Evolutionary conservation across 2,113 vertebrate species (phyloP), one percentile per base, ranked within the genome.

Genomic region (Malurus cyaneus): DNA sequence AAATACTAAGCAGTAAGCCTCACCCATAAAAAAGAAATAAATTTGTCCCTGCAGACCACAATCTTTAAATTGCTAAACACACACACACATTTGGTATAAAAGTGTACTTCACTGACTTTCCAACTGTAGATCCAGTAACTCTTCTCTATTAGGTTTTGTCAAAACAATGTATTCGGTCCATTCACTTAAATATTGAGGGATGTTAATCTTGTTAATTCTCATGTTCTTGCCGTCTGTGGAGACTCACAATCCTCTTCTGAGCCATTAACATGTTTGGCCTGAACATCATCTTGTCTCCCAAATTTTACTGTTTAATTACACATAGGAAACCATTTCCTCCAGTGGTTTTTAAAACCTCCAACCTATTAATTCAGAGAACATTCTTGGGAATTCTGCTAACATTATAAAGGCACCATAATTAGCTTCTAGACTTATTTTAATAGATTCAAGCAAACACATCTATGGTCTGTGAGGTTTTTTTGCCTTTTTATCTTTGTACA

Each of bases 281-380:
- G 19, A 93, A 80, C 32, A 92, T 42, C 78, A 86, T 76, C 59
- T 49, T 50, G 31, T 76, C 81, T 92, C 90, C 82, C 62, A 85
- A 19, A 89, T 89, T 93, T 83, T 94, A 92, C 62, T 86, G 28
- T 92, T 89, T 88, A 82, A 94, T 95, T 95, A 96, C 61, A 92
- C 60, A 85, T 3, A 82, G 70, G 66, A 88, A 94, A 79, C 24
- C 56, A 50, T 72, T 89, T 82, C 46, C 88, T 69, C 62, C n/a
- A 88, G 59, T 31, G 78, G n/a, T 53, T 92, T 89, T 82, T 82
- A 88, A 94, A 93, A 50, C 25, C 82, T 93, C 25, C 67, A 92
- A 44, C 7, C n/a, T 74, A 91, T 71, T 91, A 93, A 89, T 82
- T 89, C 70, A 76, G 28, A 31, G 18, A 88, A 73, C 16, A 36